These are phyloP conservation scores for Rhamphomyia laevipes DNA, from an alignment of 2,888 invertebrate species.

Conservation along the genomic window DNA sequence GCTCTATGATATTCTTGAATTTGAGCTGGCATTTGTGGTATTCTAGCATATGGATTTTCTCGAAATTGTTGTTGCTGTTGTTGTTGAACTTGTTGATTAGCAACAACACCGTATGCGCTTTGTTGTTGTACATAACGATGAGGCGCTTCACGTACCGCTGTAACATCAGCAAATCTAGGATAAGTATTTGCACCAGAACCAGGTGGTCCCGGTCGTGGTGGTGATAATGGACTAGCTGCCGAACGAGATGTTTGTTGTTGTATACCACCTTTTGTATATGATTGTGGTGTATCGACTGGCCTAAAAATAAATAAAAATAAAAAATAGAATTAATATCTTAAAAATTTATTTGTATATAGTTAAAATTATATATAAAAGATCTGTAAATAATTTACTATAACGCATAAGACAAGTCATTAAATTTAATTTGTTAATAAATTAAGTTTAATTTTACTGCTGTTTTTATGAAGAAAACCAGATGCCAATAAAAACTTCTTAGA, in stretches of 20 bases:
- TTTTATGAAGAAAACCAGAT: too few species aligned
- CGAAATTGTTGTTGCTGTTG: constrained; percentile 24
- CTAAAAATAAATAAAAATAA: constrained; percentile 28
- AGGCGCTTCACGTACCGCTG: constrained; percentile 31
- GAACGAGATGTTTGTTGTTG: constrained; percentile 30
- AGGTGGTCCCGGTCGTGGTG: constrained; percentile 33
- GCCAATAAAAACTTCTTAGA: too few species aligned
- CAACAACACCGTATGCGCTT: constrained; percentile 32
- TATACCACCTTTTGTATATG: constrained; percentile 33
- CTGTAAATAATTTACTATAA: too few species aligned
- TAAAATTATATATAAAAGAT: too few species aligned
- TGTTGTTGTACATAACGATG: constrained; percentile 35
- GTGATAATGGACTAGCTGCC: constrained; percentile 37
- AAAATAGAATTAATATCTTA: not conserved
- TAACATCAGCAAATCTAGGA: constrained; percentile 32
- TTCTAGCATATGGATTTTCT: constrained; percentile 34
- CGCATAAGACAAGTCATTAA: too few species aligned
- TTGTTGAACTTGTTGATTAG: constrained; percentile 16
- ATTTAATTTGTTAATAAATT: too few species aligned
- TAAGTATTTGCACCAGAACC: constrained; percentile 30
- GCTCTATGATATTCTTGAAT: constrained; percentile 29
- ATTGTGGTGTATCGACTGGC: constrained; percentile 33
- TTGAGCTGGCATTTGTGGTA: constrained; percentile 30
- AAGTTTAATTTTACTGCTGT: too few species aligned
- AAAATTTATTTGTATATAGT: too few species aligned